Base-by-base conservation (phyloP, 2,888 invertebrate genomes). In the Marasmarcha lunaedactyla region DNA sequence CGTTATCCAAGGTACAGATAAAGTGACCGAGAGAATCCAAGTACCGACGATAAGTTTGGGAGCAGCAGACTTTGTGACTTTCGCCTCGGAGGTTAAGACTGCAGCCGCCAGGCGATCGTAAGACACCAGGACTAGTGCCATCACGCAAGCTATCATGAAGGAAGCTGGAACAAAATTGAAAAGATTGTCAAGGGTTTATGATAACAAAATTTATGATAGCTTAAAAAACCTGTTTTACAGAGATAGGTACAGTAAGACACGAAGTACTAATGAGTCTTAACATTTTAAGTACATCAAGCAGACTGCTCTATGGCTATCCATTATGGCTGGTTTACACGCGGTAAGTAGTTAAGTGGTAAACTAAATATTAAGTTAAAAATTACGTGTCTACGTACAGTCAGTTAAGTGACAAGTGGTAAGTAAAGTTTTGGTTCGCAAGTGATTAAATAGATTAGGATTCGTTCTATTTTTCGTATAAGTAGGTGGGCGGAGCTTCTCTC, bases 101-200 rank as follows among this genome's bases (percentile, higher is more conserved):
- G 95, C 92, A 5, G 92, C 92, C 2, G 93, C 91, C 14, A 95
- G 76, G 13, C 95, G 86, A 59, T 95, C 94, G 56, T 93, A 93
- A 37, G 92, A 93, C 0, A 95, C 90, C 14, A 89, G 86, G 26
- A 91, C 88, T 42, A 95, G 83, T 42, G 91, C 93, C 44, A 91
- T 86, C 0, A 94, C 91, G 35, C 91, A 90, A 1, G 92, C 88
- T 38, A 95, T 73, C 1, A 94, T 81, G 38, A 92, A 81, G 0
- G 89, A 79, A 35, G 90, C 92, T 88, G 72, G 15, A 67, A 66
- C 15, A 38, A 11, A 15, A 15, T 38, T 38, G 37, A 15, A 37
- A 39, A 13, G 6, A 1, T 26, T n/a, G n/a, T n/a, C n/a, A n/a
- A n/a, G n/a, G n/a, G n/a, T n/a, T n/a, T n/a, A n/a, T n/a, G 20